Base-by-base conservation (phyloP, 2,888 invertebrate species). In the Disparrhopalites patrizii region DNA sequence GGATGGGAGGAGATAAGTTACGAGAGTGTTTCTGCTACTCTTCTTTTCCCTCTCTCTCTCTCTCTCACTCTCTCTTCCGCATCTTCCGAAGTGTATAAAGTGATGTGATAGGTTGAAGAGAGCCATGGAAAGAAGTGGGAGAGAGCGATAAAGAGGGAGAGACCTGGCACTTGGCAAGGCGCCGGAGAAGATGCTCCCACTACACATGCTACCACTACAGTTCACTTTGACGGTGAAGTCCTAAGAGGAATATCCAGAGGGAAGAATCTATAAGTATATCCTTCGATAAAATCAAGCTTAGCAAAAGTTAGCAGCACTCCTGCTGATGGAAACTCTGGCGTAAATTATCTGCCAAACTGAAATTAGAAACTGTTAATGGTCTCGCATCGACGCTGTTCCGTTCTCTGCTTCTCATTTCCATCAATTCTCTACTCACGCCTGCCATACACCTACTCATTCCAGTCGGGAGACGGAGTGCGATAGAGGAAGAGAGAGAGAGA, bases 311-410 rank as follows among this genome's bases (percentile, higher is more conserved):
- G 70, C 66, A 73, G 70, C 67, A 67, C 67, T 69, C 67, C 69
- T 72, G 73, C 69, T 73, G 73, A 75, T 75, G 72, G 71, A 75
- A 71, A 73, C 72, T 71, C 68, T 70, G 71, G 71, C 73, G 74
- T 72, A 72, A 75, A 75, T 75, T 75, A 74, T 74, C 75, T 75
- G 74, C 74, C 75, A 75, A 75, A 75, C 73, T 72, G 71, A 64
- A 73, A 75, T 73, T 75, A 73, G 71, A 71, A 73, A 73, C 75
- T 75, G 75, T 75, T 75, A 75, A 75, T 74, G 73, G 73, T 72
- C 72, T 68, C 73, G 71, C 73, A 74, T 73, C 72, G 73, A 72
- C 73, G 73, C 73, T 71, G 68, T 71, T 70, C 69, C 72, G 60
- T 52, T 38, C 62, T 54, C 51, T 33, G 13, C 60, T 23, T 60